Conservation (phyloP, 2,113 vertebrate genomes). For the Rhinolophus sinicus region DNA sequence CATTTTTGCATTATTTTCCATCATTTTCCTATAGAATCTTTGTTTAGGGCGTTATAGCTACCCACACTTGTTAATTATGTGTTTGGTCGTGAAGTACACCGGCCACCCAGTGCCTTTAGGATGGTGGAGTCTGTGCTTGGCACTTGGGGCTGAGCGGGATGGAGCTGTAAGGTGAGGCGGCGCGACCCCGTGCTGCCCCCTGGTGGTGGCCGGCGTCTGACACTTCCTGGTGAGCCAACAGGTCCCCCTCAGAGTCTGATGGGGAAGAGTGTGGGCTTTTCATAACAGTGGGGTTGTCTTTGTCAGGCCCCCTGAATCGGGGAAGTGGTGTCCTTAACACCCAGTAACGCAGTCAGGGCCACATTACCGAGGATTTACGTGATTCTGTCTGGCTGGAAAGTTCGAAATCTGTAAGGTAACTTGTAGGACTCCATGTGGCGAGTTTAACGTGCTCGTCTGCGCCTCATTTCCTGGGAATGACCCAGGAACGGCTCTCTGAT, state of each 20-base stretch:
- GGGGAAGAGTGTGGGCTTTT: background rate
- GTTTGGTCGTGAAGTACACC: background rate
- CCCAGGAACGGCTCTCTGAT: constrained; percentile 73
- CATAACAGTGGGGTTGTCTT: background rate
- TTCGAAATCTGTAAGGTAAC: constrained; percentile 62
- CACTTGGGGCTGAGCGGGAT: background rate
- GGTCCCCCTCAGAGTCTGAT: background rate
- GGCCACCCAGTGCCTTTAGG: background rate
- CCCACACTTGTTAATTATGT: background rate
- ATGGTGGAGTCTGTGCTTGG: background rate
- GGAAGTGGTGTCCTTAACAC: background rate
- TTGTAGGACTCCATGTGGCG: background rate
- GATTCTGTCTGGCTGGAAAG: background rate
- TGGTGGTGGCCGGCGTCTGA: background rate
- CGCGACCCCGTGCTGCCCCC: background rate
- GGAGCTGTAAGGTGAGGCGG: background rate
- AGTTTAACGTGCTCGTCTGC: background rate
- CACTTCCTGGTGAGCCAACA: fast-evolving
- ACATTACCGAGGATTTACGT: background rate
- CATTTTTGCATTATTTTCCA: background rate
- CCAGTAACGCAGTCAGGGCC: background rate
- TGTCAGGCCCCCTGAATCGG: background rate
- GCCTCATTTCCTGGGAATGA: constrained; percentile 73
- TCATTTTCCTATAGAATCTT: background rate
- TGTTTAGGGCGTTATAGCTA: background rate